Evolutionary conservation across 2,888 invertebrate genomes (phyloP), one percentile per base, ranked within the genome.

Genomic region (Halictus quadricinctus): DNA sequence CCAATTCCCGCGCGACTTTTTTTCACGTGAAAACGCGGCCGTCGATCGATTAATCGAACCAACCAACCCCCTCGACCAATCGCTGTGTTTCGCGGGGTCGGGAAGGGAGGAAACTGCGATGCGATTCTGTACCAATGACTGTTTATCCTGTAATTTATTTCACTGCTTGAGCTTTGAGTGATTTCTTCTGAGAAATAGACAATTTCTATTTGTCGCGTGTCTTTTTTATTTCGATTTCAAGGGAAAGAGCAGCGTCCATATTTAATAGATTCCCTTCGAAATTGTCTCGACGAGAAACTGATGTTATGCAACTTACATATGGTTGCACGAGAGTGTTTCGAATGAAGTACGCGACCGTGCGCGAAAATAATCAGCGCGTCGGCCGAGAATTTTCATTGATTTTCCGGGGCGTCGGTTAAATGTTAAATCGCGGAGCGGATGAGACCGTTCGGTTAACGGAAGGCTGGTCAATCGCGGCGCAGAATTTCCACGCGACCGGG

Each of bases 401-500:
- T 36, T 36, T 36, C 36, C 36, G 36, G 36, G 36, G 36, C 36
- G 36, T 36, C 36, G 36, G 36, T 41, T 69, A 41, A 69, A 69
- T 69, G 21, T 41, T 69, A 69, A 41, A 69, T 69, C 69, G 69
- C 69, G 41, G 70, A 43, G 21, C 12, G 29, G 29, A 29, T 29
- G 29, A 29, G 29, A 29, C 29, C 29, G 70, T 70, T n/a, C 36
- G 70, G 21, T 76, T 76, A 76, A 60, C n/a, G 64, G 18, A 21
- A 13, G 58, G 46, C 29, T 29, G 29, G 69, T 43, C 69, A 76
- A 50, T 75, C 41, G 64, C 43, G 60, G 18, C 46, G 46, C 50
- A 29, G 50, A 76, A 81, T 72, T 72, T 79, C 54, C 60, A 43
- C 74, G 74, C 15, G 73, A 54, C 18, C 46, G 46, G 21, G 70